Evolutionary conservation across 2,797 vertebrate genomes (phyloP).

Genomic region (Bovichtus variegatus): DNA sequence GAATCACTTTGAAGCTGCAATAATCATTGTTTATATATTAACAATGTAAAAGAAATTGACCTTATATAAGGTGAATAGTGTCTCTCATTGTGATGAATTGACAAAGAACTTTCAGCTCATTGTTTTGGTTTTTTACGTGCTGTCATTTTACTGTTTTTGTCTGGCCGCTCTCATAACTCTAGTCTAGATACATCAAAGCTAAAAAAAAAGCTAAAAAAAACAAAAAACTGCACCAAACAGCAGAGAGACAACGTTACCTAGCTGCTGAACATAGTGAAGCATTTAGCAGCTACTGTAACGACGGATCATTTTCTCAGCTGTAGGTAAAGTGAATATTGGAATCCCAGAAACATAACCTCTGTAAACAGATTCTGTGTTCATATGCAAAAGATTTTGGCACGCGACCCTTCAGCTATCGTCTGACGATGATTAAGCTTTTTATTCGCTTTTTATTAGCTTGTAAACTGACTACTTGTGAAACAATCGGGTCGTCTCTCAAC

Average conservation of each 20-base stretch:
- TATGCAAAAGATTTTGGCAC: too few species aligned
- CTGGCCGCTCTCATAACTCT: too few species aligned
- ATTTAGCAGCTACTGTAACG: background rate
- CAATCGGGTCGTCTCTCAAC: too few species aligned
- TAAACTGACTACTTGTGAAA: too few species aligned
- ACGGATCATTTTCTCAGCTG: background rate
- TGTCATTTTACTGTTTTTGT: background rate
- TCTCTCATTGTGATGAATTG: background rate
- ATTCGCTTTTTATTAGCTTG: too few species aligned
- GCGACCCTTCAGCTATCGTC: too few species aligned
- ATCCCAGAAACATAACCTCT: background rate
- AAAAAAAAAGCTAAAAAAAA: too few species aligned
- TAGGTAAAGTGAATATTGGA: background rate
- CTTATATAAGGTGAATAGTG: background rate
- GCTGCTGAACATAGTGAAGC: background rate
- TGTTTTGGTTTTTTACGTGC: background rate
- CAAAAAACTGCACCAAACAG: background rate
- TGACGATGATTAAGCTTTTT: too few species aligned
- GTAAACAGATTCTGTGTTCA: too few species aligned
- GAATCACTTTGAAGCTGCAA: background rate
- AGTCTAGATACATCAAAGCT: too few species aligned
- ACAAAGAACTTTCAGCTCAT: background rate
- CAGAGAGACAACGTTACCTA: background rate
- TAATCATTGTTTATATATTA: too few species aligned
- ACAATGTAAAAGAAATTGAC: too few species aligned